Conservation (phyloP, 1,140 invertebrate species). For the Mamestra configurata region DNA sequence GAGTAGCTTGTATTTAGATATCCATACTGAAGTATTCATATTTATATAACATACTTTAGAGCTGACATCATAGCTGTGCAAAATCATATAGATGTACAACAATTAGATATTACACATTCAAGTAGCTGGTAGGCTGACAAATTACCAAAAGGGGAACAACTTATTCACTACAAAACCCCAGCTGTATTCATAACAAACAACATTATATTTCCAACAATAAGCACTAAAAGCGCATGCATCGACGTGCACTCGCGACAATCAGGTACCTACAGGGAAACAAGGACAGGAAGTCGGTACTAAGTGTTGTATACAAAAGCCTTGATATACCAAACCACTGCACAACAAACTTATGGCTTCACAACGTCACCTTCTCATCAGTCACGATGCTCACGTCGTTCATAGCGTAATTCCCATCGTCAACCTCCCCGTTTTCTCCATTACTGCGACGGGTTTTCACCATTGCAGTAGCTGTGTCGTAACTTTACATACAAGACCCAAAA, state of each 20-base stretch:
- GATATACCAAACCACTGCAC: conserved; percentile 61
- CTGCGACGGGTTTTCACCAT: conserved; percentile 88
- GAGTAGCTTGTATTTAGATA: neutral
- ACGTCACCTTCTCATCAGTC: conserved; percentile 86
- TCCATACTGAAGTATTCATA: neutral
- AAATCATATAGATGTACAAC: neutral
- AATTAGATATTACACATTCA: neutral
- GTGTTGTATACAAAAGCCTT: conserved; percentile 67
- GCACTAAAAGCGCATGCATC: conserved; percentile 69
- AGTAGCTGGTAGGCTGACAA: neutral
- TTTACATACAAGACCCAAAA: conserved; percentile 72
- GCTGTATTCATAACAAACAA: conserved; percentile 38
- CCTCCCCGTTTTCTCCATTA: conserved; percentile 87
- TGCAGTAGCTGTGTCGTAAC: conserved; percentile 76
- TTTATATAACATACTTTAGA: conserved; percentile 20
- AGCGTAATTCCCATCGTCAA: conserved; percentile 85
- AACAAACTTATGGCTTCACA: conserved; percentile 68
- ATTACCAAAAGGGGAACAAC: neutral
- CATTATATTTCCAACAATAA: conserved; percentile 48
- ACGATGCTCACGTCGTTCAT: conserved; percentile 85
- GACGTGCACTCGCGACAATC: conserved; percentile 60
- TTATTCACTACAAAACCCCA: neutral
- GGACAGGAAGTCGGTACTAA: conserved; percentile 77
- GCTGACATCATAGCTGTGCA: conserved; percentile 28
- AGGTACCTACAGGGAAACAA: conserved; percentile 63